Evolutionary conservation across 2,113 vertebrate species (phyloP).

Genomic region (Scortum barcoo): DNA sequence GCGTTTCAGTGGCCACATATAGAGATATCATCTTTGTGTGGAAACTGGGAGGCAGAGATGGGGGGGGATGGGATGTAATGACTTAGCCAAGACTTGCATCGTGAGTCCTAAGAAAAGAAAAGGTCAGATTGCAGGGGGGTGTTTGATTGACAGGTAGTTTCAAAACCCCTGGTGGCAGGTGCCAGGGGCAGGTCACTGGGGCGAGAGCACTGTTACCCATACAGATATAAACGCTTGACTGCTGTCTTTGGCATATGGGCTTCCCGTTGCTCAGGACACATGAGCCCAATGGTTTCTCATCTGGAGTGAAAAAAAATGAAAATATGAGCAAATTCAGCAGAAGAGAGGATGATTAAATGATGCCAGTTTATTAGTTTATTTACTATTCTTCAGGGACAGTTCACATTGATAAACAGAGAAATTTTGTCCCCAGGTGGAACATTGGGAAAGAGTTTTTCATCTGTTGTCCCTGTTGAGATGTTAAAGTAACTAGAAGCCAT

Average conservation of each 20-base stretch:
- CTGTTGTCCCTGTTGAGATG: not conserved
- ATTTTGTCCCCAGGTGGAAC: no score
- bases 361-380: conserved; percentile 13
- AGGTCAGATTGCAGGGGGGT: not conserved
- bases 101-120: conserved; percentile 10
- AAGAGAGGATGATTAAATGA: not conserved
- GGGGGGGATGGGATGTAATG: conserved; percentile 32
- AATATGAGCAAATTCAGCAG: not conserved
- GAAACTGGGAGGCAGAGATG: conserved; percentile 28
- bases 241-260: conserved; percentile 56
- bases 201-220: conserved; percentile 61
- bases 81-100: conserved; percentile 47
- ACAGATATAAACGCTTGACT: conserved; percentile 67
- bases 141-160: conserved; percentile 74
- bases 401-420: conserved; percentile 18
- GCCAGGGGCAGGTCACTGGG: conserved; percentile 73
- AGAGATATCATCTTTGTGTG: conserved; percentile 49
- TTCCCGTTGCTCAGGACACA: conserved; percentile 30
- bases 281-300: conserved; percentile 40
- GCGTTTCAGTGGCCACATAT: conserved; percentile 21
- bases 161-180: conserved; percentile 62
- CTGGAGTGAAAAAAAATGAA: not conserved
- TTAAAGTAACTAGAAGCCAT: not conserved
- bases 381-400: not conserved
- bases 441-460: not conserved